Evolutionary conservation across 1,140 invertebrate species (phyloP), one percentile per base, ranked within the genome.

Genomic region (Psix sp.): DNA sequence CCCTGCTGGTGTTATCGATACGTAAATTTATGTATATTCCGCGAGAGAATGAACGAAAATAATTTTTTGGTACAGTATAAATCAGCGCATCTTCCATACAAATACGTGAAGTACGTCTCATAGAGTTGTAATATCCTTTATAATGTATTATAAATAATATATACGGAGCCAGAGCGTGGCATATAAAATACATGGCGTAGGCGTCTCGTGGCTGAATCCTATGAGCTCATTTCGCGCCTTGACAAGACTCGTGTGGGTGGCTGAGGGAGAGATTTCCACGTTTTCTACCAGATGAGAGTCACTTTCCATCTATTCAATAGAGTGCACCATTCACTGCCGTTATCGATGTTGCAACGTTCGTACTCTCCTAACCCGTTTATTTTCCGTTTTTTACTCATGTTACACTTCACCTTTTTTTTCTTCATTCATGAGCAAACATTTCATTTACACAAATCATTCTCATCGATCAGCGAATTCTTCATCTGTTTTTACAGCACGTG

Each of bases 251-350:
- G 65, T 66, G 74, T 77, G 59, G 74, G 74, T 77, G 74, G 56
- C 40, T 31, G 31, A 56, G 43, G 65, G 39, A 73, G 54, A 70
- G 49, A 73, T 77, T 77, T 73, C 48, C 56, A 66, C 49, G 59
- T 65, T 77, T 77, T 77, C 74, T 77, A 77, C 39, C 70, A 18
- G 70, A 73, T 77, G 74, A 77, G 74, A 73, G 39, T 70, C 74
- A 65, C 68, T 73, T 70, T 54, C 60, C 70, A 66, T 73, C 74
- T 66, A 77, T 73, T 66, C 74, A 59, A 33, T 46, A 60, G 52
- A 68, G 35, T 70, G 65, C 63, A 73, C 59, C 72, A 70, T 70
- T 74, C 65, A 45, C 54, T 65, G 72, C 72, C 54, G 52, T 70
- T 68, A 63, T 74, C 52, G 39, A n/a, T 65, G 38, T 68, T 63